These are phyloP conservation scores for Platycercus adscitus DNA, from an alignment of 2,113 vertebrate genomes.

Conservation along the genomic window DNA sequence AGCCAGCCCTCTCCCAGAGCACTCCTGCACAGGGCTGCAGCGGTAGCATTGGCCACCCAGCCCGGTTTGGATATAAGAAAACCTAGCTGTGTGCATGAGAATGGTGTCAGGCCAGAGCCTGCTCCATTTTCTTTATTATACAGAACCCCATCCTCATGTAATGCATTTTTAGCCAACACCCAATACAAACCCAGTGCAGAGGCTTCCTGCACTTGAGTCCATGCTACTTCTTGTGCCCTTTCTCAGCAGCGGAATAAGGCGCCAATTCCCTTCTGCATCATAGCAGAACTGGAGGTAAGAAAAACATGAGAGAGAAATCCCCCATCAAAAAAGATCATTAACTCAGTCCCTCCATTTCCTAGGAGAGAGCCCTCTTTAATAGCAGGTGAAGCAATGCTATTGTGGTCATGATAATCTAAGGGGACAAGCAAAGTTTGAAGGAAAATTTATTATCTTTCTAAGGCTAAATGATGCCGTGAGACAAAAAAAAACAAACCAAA, in stretches of 20 bases:
- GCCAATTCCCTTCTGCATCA: not conserved
- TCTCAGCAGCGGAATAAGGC: not conserved
- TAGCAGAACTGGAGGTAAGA: not conserved
- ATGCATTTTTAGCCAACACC: not conserved
- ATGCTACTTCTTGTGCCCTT: not conserved
- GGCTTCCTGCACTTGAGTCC: not conserved
- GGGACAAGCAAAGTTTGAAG: not conserved
- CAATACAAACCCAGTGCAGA: not conserved
- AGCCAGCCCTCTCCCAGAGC: not conserved
- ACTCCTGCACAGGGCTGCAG: accelerated
- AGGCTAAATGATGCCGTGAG: not conserved
- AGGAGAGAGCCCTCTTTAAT: not conserved
- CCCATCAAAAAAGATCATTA: not conserved
- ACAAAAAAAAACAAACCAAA: accelerated
- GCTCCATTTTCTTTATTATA: not conserved
- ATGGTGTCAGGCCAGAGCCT: not conserved
- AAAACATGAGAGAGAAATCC: not conserved
- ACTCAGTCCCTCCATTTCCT: not conserved
- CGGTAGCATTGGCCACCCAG: not conserved
- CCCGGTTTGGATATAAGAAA: not conserved
- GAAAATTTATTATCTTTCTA: not conserved
- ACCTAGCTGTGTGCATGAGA: accelerated
- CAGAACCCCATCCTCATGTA: accelerated
- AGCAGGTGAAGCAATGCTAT: not conserved
- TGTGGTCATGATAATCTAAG: not conserved